Conservation (phyloP, 1,140 invertebrate genomes). For the Wiebesia pumilae region DNA sequence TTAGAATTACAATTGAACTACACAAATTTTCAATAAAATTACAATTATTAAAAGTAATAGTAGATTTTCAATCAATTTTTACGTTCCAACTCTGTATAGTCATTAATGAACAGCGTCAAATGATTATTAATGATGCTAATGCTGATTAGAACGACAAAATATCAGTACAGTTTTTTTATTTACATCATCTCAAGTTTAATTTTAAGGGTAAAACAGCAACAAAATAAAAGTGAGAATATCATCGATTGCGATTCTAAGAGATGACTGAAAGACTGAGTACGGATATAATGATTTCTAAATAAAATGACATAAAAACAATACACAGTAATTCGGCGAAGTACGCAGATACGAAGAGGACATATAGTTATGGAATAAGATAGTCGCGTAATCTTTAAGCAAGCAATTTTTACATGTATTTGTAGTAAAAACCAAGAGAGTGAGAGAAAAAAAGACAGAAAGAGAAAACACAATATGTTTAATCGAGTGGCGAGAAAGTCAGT, state of each 20-base stretch:
- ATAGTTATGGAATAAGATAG: slow-evolving; percentile 24
- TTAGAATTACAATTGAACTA: slow-evolving; percentile 13
- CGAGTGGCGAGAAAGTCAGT: slow-evolving; percentile 50
- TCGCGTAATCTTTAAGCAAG: slow-evolving; percentile 40
- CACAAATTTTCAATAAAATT: slow-evolving; percentile 43
- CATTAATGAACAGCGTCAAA: slow-evolving; percentile 18
- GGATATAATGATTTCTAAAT: slow-evolving; percentile 48
- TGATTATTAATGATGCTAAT: slow-evolving; percentile 27
- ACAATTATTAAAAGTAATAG: slow-evolving; percentile 51
- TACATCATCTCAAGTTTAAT: slow-evolving; percentile 17
- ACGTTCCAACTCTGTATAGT: slow-evolving; percentile 39
- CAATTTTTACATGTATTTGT: slow-evolving; percentile 48
- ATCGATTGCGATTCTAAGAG: slow-evolving; percentile 38
- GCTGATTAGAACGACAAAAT: slow-evolving; percentile 31
- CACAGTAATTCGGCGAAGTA: slow-evolving; percentile 1
- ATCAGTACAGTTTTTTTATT: slow-evolving; percentile 41
- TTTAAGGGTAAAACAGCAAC: slow-evolving; percentile 17
- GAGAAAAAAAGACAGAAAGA: background rate
- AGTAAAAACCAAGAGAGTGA: background rate
- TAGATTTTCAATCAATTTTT: slow-evolving; percentile 36
- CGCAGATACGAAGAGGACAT: background rate
- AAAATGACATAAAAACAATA: slow-evolving; percentile 33
- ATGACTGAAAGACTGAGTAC: slow-evolving; percentile 55
- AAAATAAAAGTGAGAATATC: slow-evolving; percentile 44
- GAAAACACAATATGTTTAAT: slow-evolving; percentile 27